Conservation (phyloP, 1,140 invertebrate genomes). For the Druon quercuslanigerum region DNA sequence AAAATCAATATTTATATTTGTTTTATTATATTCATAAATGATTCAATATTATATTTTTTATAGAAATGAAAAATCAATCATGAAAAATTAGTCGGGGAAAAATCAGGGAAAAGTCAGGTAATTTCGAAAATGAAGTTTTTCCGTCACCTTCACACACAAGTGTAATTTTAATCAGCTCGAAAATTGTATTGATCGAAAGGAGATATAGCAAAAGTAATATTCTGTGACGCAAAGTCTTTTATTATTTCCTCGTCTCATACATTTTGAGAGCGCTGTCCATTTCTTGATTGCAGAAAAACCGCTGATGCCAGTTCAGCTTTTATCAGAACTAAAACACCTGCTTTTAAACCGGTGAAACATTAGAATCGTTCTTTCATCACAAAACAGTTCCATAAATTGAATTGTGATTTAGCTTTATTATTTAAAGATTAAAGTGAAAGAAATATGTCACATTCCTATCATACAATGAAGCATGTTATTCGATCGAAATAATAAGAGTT, state of each 20-base stretch:
- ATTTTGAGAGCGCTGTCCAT: constrained; percentile 24
- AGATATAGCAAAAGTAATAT: not conserved
- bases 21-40: too few relatives aligned
- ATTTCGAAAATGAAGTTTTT: too few relatives aligned
- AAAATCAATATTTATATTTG: too few relatives aligned
- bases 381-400: constrained; percentile 13
- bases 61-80: too few relatives aligned
- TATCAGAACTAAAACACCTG: constrained; percentile 23
- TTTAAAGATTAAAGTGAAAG: not conserved
- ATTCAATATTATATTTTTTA: too few relatives aligned
- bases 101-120: too few relatives aligned
- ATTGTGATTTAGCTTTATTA: not conserved
- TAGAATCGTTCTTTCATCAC: constrained; percentile 6
- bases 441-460: too few relatives aligned
- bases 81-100: too few relatives aligned
- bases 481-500: too few relatives aligned
- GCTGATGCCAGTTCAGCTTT: constrained; percentile 23
- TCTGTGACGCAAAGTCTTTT: constrained; percentile 15
- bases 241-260: constrained; percentile 26
- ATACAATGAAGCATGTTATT: too few relatives aligned
- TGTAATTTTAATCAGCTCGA: not conserved
- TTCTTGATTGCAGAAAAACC: constrained; percentile 25
- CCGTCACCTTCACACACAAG: too few relatives aligned
- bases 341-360: constrained; percentile 6
- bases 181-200: not conserved